phyloP scores from a whole-genome alignment of 2,113 vertebrate species.

The Lanius ludovicianus region DNA sequence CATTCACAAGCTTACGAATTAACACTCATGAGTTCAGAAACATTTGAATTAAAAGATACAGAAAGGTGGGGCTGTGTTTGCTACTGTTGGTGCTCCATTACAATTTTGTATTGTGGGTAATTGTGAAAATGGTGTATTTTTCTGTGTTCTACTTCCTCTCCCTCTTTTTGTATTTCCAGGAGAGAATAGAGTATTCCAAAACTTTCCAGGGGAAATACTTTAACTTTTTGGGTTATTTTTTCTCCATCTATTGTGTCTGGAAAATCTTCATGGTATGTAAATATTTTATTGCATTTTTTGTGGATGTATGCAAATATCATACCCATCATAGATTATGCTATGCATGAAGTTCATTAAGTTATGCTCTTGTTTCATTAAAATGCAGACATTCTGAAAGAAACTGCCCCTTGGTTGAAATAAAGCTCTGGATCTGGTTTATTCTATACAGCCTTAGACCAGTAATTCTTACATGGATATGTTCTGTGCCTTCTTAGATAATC shows the following conservation, averaged over 20 bases:
- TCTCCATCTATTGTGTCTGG: constrained; percentile 99
- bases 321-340: background rate
- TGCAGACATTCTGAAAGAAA: background rate
- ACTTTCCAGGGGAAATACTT: constrained; percentile 99
- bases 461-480: background rate
- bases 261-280: constrained; percentile 98
- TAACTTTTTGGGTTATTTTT: constrained; percentile 97
- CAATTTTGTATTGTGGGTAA: background rate
- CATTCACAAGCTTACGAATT: background rate
- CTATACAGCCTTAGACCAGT: background rate
- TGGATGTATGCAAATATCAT: background rate
- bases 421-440: background rate
- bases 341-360: background rate
- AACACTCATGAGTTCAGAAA: background rate
- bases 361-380: background rate
- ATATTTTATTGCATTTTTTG: background rate
- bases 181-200: constrained; percentile 97
- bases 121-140: background rate
- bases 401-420: background rate
- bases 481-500: background rate
- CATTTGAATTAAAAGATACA: background rate
- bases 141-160: background rate
- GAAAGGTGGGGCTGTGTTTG: background rate
- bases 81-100: background rate
- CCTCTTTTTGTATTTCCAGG: constrained; percentile 72